phyloP scores from a whole-genome alignment of 2,797 vertebrate species.

The Salmo trutta region DNA sequence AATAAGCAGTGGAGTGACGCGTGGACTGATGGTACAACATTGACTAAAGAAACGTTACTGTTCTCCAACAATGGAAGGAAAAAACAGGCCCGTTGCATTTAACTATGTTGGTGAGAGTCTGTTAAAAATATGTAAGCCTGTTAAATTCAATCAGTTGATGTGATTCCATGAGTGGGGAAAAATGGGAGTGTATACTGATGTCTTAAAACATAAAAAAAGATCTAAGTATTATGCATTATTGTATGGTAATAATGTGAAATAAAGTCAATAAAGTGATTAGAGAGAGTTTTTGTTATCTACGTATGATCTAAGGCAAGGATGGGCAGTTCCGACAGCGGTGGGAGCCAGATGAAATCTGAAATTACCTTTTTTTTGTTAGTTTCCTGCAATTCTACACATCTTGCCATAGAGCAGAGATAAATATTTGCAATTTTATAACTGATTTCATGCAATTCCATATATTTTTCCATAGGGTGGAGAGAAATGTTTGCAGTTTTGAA shows the following conservation, averaged over 20 bases:
- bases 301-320: not conserved
- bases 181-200: not conserved
- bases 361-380: too few species aligned
- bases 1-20: constrained; percentile 41
- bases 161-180: constrained; percentile 22
- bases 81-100: not conserved
- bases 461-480: too few species aligned
- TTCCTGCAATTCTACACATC: too few species aligned
- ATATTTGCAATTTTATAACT: too few species aligned
- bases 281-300: not conserved
- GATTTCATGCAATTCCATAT: too few species aligned
- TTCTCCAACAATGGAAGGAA: not conserved
- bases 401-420: too few species aligned
- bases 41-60: constrained; percentile 15
- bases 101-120: constrained; percentile 1
- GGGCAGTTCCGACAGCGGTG: too few species aligned
- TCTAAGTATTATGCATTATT: too few species aligned
- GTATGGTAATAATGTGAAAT: not conserved
- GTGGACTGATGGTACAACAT: constrained; percentile 13
- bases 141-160: constrained; percentile 19
- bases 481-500: too few species aligned
- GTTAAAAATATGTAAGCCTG: constrained; percentile 19
- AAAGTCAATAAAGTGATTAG: not conserved
- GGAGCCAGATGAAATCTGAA: too few species aligned
- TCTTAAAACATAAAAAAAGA: too few species aligned